Percentiles rank a stretch among this genome's conserved stretches.
These are phyloP conservation scores for Hypercompe scribonia DNA, from an alignment of 2,888 invertebrate genomes.

Conservation along the genomic window DNA sequence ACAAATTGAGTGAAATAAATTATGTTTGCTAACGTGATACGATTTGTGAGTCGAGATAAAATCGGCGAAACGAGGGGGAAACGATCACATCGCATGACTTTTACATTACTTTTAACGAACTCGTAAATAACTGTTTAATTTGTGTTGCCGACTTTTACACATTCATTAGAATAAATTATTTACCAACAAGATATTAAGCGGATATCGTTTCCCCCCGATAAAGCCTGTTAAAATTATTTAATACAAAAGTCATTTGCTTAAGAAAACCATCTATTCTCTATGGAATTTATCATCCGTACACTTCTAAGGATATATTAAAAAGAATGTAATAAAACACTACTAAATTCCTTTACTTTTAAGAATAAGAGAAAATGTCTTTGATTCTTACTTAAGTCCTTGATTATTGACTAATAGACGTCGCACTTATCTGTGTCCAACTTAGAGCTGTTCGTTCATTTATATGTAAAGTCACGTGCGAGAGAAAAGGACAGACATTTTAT, in stretches of 20 bases:
- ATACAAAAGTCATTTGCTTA: constrained; percentile 18
- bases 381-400: constrained; percentile 32
- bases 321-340: constrained; percentile 33
- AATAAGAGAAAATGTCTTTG: constrained; percentile 31
- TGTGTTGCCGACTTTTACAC: constrained; percentile 13
- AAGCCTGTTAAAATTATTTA: constrained; percentile 18
- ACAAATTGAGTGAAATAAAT: constrained; percentile 79
- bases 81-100: constrained; percentile 32
- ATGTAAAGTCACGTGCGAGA: not conserved
- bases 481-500: not conserved
- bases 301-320: constrained; percentile 34
- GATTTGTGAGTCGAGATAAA: constrained; percentile 59
- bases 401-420: not conserved
- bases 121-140: constrained; percentile 19
- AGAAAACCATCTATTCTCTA: constrained; percentile 36
- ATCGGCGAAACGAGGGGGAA: constrained; percentile 49
- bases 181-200: not conserved
- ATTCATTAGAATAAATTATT: constrained; percentile 15
- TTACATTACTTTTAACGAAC: constrained; percentile 26
- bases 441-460: not conserved
- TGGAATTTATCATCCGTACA: constrained; percentile 33
- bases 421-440: not conserved
- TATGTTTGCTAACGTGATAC: constrained; percentile 67
- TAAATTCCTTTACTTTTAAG: constrained; percentile 31
- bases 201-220: constrained; percentile 23